Evolutionary conservation across 2,113 vertebrate species (phyloP).

Genomic region (Lampris megalopsis): DNA sequence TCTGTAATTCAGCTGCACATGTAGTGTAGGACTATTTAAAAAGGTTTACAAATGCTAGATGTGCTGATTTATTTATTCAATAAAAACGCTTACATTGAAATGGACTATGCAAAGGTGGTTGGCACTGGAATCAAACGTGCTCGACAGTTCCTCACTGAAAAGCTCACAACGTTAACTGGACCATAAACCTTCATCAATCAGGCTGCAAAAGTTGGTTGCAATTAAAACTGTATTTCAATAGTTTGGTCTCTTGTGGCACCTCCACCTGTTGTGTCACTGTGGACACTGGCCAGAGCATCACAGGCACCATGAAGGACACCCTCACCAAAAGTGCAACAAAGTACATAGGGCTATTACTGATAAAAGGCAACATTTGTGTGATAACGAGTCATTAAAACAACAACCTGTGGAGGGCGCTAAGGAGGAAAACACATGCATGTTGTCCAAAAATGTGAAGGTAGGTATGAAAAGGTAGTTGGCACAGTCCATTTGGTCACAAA

Average conservation of each 20-base stretch:
- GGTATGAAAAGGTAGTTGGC: conserved; percentile 79
- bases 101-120: neutral
- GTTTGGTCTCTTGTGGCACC: conserved; percentile 40
- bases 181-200: neutral
- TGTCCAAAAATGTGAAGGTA: conserved; percentile 63
- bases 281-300: conserved; percentile 55
- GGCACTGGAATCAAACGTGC: conserved; percentile 16
- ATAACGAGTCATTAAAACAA: conserved; percentile 28
- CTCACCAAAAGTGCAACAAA: conserved; percentile 76
- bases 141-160: neutral
- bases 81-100: neutral
- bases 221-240: conserved; percentile 16
- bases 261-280: conserved; percentile 34
- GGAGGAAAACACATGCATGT: conserved; percentile 58
- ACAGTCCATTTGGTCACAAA: conserved; percentile 87
- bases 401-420: neutral
- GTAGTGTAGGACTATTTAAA: neutral
- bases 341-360: conserved; percentile 62
- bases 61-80: neutral
- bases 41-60: neutral
- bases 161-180: neutral
- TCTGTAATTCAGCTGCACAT: neutral
- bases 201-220: conserved; percentile 60
- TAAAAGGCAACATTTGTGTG: conserved; percentile 77
- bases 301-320: conserved; percentile 38